phyloP scores from a whole-genome alignment of 1,140 invertebrate species.

The Bemisia tabaci region DNA sequence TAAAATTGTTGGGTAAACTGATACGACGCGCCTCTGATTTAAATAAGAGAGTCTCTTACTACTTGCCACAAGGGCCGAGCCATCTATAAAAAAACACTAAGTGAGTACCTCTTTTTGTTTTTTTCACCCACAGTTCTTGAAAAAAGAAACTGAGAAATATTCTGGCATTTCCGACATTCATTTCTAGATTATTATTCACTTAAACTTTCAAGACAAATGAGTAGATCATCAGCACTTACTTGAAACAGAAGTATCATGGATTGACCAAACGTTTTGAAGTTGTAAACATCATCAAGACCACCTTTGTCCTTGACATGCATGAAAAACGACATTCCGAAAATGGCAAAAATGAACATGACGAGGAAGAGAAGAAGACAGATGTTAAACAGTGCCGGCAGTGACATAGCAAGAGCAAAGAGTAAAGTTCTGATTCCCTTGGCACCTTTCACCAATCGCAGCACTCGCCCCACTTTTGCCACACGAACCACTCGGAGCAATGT shows the following conservation, averaged over 20 bases:
- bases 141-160: too few species aligned
- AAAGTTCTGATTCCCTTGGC: conserved; percentile 95
- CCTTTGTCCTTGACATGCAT: conserved; percentile 91
- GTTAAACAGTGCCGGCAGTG: conserved; percentile 94
- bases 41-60: too few species aligned
- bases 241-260: conserved; percentile 96
- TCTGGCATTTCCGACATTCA: too few species aligned
- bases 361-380: conserved; percentile 94
- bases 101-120: too few species aligned
- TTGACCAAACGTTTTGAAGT: conserved; percentile 96
- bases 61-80: too few species aligned
- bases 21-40: too few species aligned
- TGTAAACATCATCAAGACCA: conserved; percentile 92
- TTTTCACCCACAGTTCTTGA: too few species aligned
- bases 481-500: conserved; percentile 92
- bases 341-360: conserved; percentile 98
- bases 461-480: conserved; percentile 93
- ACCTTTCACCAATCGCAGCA: conserved; percentile 90
- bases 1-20: too few species aligned
- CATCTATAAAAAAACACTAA: too few species aligned
- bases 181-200: too few species aligned
- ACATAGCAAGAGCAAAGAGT: conserved; percentile 95
- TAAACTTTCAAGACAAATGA: too few species aligned
- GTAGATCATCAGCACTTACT: conserved; percentile 41
- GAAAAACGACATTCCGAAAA: conserved; percentile 99